These are phyloP conservation scores for Tuta absoluta DNA, from an alignment of 2,888 invertebrate genomes.

Conservation along the genomic window DNA sequence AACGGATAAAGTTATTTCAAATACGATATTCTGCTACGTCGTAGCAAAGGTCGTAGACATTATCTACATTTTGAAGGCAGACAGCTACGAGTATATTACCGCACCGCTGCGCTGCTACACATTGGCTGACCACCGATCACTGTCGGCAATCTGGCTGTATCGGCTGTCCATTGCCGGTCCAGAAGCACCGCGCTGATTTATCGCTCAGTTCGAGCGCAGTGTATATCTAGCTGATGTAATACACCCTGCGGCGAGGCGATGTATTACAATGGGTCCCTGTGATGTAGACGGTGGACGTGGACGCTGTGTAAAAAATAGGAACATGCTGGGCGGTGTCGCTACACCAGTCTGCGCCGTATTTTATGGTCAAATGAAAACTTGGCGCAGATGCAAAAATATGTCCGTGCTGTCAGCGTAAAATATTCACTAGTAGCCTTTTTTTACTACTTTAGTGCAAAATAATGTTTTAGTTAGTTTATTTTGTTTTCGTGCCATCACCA, in stretches of 20 bases:
- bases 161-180: conserved; percentile 5
- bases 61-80: background rate
- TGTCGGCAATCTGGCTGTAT: background rate
- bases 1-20: too few relatives aligned
- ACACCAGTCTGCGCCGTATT: background rate
- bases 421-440: background rate
- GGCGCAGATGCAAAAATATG: background rate
- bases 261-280: background rate
- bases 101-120: background rate
- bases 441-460: background rate
- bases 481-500: too few relatives aligned
- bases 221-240: background rate
- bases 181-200: background rate
- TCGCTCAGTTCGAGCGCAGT: background rate
- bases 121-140: conserved; percentile 2
- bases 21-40: background rate
- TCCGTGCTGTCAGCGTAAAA: background rate
- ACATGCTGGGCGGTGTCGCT: background rate
- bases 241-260: background rate
- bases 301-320: background rate
- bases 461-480: too few relatives aligned
- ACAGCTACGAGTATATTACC: background rate
- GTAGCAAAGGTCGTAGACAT: background rate
- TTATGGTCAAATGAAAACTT: background rate
- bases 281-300: background rate